A percentile compares a stretch with the other conserved stretches of the same genome.
Evolutionary conservation across 2,113 vertebrate species (phyloP).

Genomic region (Arizona elegans): DNA sequence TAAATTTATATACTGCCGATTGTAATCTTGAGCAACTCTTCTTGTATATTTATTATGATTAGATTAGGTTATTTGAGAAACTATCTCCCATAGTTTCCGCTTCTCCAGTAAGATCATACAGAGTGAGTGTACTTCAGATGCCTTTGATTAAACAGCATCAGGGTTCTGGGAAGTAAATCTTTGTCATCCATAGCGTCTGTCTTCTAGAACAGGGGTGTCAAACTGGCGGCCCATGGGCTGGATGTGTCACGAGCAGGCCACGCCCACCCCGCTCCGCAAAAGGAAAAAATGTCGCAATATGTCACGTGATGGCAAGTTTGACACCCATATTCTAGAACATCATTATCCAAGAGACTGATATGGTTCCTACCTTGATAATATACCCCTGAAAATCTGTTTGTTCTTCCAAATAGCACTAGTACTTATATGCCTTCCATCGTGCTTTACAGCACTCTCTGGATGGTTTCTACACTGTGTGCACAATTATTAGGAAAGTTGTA

Average conservation of each 20-base stretch:
- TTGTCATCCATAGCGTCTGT: neutral
- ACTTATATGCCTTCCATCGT: no score
- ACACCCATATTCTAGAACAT: neutral
- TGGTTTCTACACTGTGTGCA: no score
- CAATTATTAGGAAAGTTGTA: no score
- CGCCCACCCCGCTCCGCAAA: no score
- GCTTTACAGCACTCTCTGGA: no score
- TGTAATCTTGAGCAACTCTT: no score
- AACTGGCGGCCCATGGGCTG: no score
- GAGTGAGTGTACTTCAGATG: neutral
- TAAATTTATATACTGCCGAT: neutral
- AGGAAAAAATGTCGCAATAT: no score
- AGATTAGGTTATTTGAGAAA: neutral
- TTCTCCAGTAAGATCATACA: neutral
- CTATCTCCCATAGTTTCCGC: neutral
- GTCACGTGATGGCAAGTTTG: no score
- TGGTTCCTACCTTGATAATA: neutral
- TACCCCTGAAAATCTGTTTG: neutral
- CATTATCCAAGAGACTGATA: neutral
- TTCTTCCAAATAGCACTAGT: neutral
- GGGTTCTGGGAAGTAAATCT: neutral
- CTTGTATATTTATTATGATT: neutral
- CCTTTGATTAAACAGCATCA: neutral
- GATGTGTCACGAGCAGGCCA: no score
- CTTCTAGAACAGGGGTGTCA: neutral